Conservation (phyloP, 2,113 vertebrate genomes). For the Archilochus colubris region DNA sequence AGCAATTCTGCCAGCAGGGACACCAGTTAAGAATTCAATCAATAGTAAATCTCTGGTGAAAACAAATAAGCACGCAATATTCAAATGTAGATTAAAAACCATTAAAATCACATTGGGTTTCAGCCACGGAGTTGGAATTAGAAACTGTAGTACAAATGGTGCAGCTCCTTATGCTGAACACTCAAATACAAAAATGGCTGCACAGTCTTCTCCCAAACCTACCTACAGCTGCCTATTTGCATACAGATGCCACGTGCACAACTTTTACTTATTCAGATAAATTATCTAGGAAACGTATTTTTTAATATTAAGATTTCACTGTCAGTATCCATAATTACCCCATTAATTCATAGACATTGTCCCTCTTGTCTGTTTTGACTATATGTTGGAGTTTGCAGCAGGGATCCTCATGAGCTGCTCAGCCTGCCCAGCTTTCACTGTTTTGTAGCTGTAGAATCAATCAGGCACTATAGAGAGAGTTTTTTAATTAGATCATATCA, state of each 20-base stretch:
- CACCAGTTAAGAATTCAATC: constrained; percentile 50
- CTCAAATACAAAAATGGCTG: neutral
- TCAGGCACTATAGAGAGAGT: constrained; percentile 6
- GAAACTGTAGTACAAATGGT: neutral
- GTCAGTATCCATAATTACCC: neutral
- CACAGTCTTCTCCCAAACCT: neutral
- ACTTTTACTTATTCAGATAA: neutral
- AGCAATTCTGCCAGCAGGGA: constrained; percentile 46
- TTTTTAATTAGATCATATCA: constrained; percentile 67
- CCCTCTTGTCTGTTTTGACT: neutral
- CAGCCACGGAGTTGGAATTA: neutral
- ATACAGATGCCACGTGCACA: neutral
- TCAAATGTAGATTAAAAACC: constrained; percentile 49
- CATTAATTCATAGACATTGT: neutral
- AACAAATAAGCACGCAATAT: constrained; percentile 54
- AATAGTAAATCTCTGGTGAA: constrained; percentile 52
- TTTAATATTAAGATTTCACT: neutral
- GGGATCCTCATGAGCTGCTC: neutral
- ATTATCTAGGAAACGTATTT: neutral
- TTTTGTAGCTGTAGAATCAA: constrained; percentile 34
- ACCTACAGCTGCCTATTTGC: neutral
- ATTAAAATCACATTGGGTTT: constrained; percentile 48
- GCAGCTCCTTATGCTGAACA: neutral
- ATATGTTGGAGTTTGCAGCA: constrained; percentile 23
- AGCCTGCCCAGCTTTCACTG: neutral